A percentile compares a stretch with the other conserved stretches of the same genome.
These are phyloP conservation scores for Acrossocheilus fasciatus DNA, from an alignment of 2,797 vertebrate species.

Conservation along the genomic window DNA sequence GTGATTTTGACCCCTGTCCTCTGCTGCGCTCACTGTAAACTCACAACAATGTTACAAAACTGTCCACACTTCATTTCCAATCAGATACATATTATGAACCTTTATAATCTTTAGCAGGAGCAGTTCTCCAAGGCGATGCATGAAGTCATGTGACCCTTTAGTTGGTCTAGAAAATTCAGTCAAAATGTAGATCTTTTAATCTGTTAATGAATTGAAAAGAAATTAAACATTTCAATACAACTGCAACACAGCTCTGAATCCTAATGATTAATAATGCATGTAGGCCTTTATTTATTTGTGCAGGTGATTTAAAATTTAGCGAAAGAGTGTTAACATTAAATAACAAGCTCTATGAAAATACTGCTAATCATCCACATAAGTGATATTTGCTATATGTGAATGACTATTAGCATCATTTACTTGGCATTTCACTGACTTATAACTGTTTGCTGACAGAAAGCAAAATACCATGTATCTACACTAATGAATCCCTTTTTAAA, in stretches of 20 bases:
- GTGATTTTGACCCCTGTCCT: slow-evolving; percentile 25
- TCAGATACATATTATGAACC: not conserved
- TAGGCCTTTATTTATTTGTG: not conserved
- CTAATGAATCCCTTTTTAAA: slow-evolving; percentile 26
- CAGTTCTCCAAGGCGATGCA: not conserved
- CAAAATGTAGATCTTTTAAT: not conserved
- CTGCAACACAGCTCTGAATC: not conserved
- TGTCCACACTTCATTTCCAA: not conserved
- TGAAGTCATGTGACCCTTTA: not conserved
- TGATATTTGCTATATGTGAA: not conserved
- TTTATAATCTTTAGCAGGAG: not conserved
- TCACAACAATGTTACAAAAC: not conserved
- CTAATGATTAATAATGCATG: not conserved
- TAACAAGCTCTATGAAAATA: slow-evolving; percentile 8
- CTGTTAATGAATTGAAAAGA: not conserved
- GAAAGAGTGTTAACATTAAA: not conserved
- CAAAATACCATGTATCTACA: not conserved
- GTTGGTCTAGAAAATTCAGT: not conserved
- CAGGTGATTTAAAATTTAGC: too few relatives aligned
- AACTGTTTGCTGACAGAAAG: not conserved
- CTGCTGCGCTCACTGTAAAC: not conserved
- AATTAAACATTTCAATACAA: not conserved
- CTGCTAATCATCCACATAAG: not conserved
- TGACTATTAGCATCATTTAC: not conserved
- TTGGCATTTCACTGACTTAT: slow-evolving; percentile 19